A percentile compares a stretch with the other conserved stretches of the same genome.
phyloP scores from a whole-genome alignment of 2,113 vertebrate genomes.

The Grammomys surdaster region DNA sequence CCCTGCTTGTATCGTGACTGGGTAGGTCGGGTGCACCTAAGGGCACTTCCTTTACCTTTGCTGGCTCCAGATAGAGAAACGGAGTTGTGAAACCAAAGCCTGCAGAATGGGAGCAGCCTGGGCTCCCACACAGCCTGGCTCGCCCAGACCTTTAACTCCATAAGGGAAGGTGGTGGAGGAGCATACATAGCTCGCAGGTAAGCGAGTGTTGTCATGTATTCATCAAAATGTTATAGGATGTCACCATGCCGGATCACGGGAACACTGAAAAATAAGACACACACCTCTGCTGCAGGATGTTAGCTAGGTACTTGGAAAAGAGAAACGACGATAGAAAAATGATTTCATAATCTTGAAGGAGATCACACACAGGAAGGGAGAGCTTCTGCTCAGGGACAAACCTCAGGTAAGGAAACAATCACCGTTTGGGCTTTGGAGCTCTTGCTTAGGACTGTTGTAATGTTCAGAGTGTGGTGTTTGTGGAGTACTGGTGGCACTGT shows the following conservation, averaged over 20 bases:
- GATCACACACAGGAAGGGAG: too few relatives aligned
- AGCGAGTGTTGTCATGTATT: background rate
- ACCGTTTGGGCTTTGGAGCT: background rate
- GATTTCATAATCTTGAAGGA: background rate
- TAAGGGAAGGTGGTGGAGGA: background rate
- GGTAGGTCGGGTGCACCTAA: background rate
- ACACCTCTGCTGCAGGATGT: background rate
- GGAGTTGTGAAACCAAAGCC: background rate
- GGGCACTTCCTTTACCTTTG: background rate
- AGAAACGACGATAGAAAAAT: background rate
- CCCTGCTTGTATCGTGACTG: background rate
- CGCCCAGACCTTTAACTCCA: background rate
- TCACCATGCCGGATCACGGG: background rate
- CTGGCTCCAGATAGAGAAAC: background rate
- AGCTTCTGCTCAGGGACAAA: background rate
- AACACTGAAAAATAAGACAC: background rate
- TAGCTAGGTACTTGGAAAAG: background rate
- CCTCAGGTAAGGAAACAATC: background rate
- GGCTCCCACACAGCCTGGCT: background rate
- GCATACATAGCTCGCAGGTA: background rate
- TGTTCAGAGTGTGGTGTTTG: too few relatives aligned
- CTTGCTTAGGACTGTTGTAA: background rate
- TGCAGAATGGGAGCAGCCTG: fast-evolving
- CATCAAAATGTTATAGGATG: background rate
- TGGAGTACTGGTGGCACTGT: background rate